phyloP scores from a whole-genome alignment of 2,888 invertebrate species.

The Monoplex corrugatus region DNA sequence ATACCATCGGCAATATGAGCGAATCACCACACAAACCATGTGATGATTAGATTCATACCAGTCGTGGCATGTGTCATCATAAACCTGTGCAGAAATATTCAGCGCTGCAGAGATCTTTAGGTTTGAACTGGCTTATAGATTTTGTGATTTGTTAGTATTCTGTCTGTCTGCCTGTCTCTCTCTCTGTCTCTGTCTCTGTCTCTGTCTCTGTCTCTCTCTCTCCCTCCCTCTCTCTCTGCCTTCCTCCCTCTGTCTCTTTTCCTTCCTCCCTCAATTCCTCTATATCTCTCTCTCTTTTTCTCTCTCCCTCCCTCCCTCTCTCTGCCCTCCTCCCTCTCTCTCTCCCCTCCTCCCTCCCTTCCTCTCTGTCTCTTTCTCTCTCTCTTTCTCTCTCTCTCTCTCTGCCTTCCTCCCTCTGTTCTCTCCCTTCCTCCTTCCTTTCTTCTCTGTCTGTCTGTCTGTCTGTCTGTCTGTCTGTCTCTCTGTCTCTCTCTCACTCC shows the following conservation, averaged over 20 bases:
- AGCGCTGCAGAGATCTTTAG: no score
- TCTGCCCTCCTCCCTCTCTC: slow-evolving; percentile 29
- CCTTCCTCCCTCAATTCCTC: slow-evolving; percentile 1
- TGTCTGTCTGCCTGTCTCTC: not conserved
- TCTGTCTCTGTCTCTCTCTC: slow-evolving; percentile 24
- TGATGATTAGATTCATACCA: no score
- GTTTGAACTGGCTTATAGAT: no score
- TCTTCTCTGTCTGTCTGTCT: no score
- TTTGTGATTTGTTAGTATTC: not conserved
- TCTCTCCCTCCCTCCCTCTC: slow-evolving; percentile 29
- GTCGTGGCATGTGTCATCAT: no score
- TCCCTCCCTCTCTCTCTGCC: not conserved
- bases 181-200: slow-evolving; percentile 25
- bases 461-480: no score
- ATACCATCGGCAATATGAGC: no score
- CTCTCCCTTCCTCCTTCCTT: not conserved
- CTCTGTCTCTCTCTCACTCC: slow-evolving; percentile 12
- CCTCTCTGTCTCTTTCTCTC: slow-evolving; percentile 15
- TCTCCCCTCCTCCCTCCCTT: slow-evolving; percentile 12
- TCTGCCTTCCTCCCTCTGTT: not conserved
- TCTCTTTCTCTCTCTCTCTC: slow-evolving; percentile 27
- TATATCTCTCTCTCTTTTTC: slow-evolving; percentile 33
- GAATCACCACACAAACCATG: no score
- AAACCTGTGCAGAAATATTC: no score
- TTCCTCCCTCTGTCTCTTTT: slow-evolving; percentile 8